These are phyloP conservation scores for Anoplophora glabripennis DNA, from an alignment of 1,140 invertebrate species.

Conservation along the genomic window DNA sequence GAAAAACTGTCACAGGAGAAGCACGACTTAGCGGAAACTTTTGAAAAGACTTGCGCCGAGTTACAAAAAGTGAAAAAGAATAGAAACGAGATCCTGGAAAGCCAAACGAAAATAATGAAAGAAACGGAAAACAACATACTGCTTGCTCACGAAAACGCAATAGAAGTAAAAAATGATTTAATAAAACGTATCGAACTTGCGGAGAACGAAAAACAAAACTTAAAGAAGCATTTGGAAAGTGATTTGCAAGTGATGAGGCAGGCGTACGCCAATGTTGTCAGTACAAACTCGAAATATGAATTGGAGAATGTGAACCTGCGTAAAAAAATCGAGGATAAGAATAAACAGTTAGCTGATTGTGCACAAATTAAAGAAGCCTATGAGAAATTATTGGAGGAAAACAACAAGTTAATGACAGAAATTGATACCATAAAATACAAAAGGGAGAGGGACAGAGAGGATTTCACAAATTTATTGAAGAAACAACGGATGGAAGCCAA, in stretches of 20 bases:
- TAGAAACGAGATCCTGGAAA: constrained; percentile 29
- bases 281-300: constrained; percentile 40
- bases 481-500: constrained; percentile 35
- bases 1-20: constrained; percentile 12
- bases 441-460: constrained; percentile 40
- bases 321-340: constrained; percentile 38
- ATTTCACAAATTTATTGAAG: constrained; percentile 37
- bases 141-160: constrained; percentile 26
- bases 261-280: constrained; percentile 38
- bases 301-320: constrained; percentile 36
- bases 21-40: constrained; percentile 12
- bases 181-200: constrained; percentile 21
- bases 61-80: constrained; percentile 28
- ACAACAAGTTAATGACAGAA: constrained; percentile 41
- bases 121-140: constrained; percentile 32
- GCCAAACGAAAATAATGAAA: constrained; percentile 32
- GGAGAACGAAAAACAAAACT: constrained; percentile 21
- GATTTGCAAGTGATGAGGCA: constrained; percentile 35
- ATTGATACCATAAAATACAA: constrained; percentile 46
- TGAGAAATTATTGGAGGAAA: constrained; percentile 45
- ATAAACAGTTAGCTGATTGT: constrained; percentile 29
- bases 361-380: constrained; percentile 42
- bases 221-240: constrained; percentile 15
- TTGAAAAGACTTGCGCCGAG: constrained; percentile 24
- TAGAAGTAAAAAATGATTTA: constrained; percentile 31